Base-by-base conservation (phyloP, 2,888 invertebrate genomes). In the Idaea straminata region DNA sequence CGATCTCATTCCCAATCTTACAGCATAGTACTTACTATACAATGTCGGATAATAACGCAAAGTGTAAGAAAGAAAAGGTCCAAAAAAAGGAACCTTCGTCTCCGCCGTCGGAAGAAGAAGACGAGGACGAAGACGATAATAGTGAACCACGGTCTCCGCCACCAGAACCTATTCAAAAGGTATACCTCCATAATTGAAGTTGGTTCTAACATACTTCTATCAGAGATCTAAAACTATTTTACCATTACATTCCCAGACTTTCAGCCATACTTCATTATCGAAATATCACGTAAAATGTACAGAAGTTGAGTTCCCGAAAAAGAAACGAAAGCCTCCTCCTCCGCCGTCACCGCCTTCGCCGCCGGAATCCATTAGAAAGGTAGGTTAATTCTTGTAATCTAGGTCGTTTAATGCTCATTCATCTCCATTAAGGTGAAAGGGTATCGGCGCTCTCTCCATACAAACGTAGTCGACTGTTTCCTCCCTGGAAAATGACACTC, bases 261-360 rank as follows among this genome's bases (percentile, higher is more conserved):
- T 13, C 47, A 13, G 47, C 10, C 47, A 47, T 47, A 7, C 47
- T 13, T 7, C 7, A 47, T 3, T 7, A 13, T 47, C 47, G 5
- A 47, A 47, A 47, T 62, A 67, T 58, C 69, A 67, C 58, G 15
- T 59, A 64, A 63, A 65, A 3, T 69, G 68, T 61, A 63, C 62
- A 0, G 62, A 63, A 15, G 13, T 7, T 47, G 47, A 47, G 47
- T 47, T 47, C 47, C 64, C 68, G n/a, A 74, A 73, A 64, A n/a
- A 58, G 15, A 69, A 66, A 64, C 15, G 57, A 13, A 69, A 66
- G 66, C 15, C 58, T 5, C 65, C 65, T n/a, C 47, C 61, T 3
- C 60, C 57, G 35, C 62, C 64, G 16, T 10, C 58, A 57, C 63
- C 36, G 47, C 47, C 62, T 7, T 7, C 4, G 13, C 61, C 47